Conservation (phyloP, 2,888 invertebrate genomes). For the Heteropelma amictum region DNA sequence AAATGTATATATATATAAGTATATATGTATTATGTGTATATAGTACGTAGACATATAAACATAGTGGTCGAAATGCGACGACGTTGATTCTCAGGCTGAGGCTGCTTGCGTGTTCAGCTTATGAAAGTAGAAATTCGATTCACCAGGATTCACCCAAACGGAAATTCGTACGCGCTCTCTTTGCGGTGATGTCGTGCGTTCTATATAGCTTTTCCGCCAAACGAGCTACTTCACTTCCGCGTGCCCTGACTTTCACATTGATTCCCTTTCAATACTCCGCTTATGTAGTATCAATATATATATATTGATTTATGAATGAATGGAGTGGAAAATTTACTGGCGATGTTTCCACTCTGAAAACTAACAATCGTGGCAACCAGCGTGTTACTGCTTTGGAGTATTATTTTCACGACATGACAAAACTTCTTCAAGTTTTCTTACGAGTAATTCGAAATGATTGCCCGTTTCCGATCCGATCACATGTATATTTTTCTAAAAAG, state of each 20-base stretch:
- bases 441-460: no score
- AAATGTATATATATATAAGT: neutral
- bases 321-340: conserved; percentile 17
- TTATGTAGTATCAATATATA: neutral
- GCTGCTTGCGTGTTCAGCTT: conserved; percentile 65
- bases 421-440: neutral
- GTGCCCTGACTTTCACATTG: conserved; percentile 35
- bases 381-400: no score
- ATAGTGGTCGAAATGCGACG: conserved; percentile 25
- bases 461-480: no score
- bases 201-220: conserved; percentile 38
- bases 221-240: conserved; percentile 43
- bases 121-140: conserved; percentile 65
- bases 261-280: conserved; percentile 19
- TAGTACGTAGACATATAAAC: conserved; percentile 7
- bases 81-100: conserved; percentile 43
- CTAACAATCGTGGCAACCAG: conserved; percentile 13
- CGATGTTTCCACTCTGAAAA: conserved; percentile 17
- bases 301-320: neutral
- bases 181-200: conserved; percentile 39
- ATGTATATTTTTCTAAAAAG: no score
- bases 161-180: conserved; percentile 57
- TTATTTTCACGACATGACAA: neutral
- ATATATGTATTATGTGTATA: neutral
- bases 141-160: conserved; percentile 59